phyloP scores from a whole-genome alignment of 2,888 invertebrate species.

The Willowsia nigromaculata region DNA sequence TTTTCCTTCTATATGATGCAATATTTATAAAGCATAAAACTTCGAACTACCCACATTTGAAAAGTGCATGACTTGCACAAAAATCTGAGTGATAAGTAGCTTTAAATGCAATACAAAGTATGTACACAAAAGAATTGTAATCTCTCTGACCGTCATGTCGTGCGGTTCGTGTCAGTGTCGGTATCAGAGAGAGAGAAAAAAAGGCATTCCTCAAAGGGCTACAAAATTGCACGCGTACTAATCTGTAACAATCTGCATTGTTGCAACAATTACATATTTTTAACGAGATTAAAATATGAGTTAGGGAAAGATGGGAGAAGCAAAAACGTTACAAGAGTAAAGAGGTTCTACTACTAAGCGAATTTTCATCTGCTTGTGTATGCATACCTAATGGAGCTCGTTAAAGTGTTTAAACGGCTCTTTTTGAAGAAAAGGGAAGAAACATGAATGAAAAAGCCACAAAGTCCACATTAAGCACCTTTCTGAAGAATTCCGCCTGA shows the following conservation, averaged over 20 bases:
- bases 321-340: too few relatives aligned
- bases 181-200: constrained; percentile 3
- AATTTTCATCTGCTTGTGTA: neutral
- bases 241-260: constrained; percentile 46
- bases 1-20: constrained; percentile 37
- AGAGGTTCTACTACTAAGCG: neutral
- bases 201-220: constrained; percentile 5
- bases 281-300: constrained; percentile 27
- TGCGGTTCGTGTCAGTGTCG: constrained; percentile 30
- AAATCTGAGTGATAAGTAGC: neutral
- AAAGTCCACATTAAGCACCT: neutral
- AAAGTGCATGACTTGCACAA: constrained; percentile 62
- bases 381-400: neutral
- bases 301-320: neutral
- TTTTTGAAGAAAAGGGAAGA: neutral
- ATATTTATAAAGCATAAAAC: neutral
- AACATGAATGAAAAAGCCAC: constrained; percentile 6
- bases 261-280: constrained; percentile 47
- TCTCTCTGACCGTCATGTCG: constrained; percentile 24
- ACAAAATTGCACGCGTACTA: constrained; percentile 10
- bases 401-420: neutral
- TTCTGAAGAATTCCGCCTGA: neutral
- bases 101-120: neutral
- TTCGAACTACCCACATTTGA: neutral
- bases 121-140: neutral